Evolutionary conservation across 1,140 invertebrate genomes (phyloP).

Genomic region (Eufriesea mexicana): DNA sequence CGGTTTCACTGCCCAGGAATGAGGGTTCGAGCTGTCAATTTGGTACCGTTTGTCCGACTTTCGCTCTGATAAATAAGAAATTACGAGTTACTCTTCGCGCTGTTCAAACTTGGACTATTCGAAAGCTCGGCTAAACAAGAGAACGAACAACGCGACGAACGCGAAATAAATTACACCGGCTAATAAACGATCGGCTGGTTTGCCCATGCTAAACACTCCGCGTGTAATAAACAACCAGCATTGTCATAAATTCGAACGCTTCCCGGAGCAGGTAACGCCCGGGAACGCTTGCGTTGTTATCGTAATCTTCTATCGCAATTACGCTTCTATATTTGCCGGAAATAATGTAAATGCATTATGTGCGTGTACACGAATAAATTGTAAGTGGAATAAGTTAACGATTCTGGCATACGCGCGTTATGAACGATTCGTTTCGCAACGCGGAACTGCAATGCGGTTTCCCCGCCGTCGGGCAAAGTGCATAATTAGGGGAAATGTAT

Average conservation of each 20-base stretch:
- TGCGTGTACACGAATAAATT: constrained; percentile 41
- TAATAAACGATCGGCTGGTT: background rate
- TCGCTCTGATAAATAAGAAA: no score
- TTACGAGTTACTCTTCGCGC: no score
- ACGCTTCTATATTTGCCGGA: constrained; percentile 26
- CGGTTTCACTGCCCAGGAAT: no score
- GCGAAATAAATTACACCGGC: background rate
- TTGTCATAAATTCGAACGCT: constrained; percentile 40
- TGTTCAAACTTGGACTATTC: no score
- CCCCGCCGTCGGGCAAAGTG: constrained; percentile 35
- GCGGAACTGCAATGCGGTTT: constrained; percentile 42
- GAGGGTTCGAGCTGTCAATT: no score
- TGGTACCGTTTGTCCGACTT: no score
- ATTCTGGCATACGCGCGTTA: constrained; percentile 26
- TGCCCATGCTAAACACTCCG: background rate
- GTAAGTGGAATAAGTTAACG: constrained; percentile 46
- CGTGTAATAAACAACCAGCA: constrained; percentile 1
- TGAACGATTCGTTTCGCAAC: constrained; percentile 42
- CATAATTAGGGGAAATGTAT: constrained; percentile 51
- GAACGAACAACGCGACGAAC: no score
- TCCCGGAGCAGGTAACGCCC: background rate
- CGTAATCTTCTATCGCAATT: constrained; percentile 52
- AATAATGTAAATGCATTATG: constrained; percentile 43
- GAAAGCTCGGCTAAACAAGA: no score
- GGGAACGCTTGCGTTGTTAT: background rate